phyloP scores from a whole-genome alignment of 2,888 invertebrate species.

The Zhengitettix transpicula region DNA sequence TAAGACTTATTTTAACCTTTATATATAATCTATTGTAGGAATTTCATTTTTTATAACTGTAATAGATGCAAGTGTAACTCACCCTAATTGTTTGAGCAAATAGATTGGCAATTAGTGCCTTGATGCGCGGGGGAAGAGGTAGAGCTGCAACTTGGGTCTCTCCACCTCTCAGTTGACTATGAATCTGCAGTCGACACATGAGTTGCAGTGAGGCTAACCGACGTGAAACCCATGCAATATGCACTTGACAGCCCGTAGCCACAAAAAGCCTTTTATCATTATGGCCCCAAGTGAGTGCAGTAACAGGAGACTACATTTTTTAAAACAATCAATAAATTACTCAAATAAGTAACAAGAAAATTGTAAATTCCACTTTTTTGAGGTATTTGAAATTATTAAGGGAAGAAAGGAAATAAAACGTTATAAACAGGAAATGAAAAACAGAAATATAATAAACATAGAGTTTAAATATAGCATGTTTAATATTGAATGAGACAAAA shows the following conservation, averaged over 20 bases:
- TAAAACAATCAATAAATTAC: too few relatives aligned
- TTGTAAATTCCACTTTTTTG: too few relatives aligned
- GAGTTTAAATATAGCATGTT: too few relatives aligned
- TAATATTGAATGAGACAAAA: too few relatives aligned
- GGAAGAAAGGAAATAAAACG: too few relatives aligned
- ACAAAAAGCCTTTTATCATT: conserved; percentile 90
- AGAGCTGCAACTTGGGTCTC: conserved; percentile 60
- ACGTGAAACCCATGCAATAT: conserved; percentile 86
- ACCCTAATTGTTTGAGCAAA: conserved; percentile 90
- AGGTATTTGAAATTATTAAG: too few relatives aligned
- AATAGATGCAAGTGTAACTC: conserved; percentile 18
- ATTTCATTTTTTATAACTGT: too few relatives aligned
- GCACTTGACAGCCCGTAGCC: conserved; percentile 77
- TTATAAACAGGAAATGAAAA: too few relatives aligned
- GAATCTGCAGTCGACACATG: conserved; percentile 67
- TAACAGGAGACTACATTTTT: conserved; percentile 54
- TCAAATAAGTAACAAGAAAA: too few relatives aligned
- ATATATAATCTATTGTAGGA: too few relatives aligned
- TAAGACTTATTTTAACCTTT: too few relatives aligned
- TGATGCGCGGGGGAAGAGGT: conserved; percentile 75
- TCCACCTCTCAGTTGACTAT: conserved; percentile 48
- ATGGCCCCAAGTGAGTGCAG: conserved; percentile 96
- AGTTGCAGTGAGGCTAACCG: conserved; percentile 81
- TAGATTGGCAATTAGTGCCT: conserved; percentile 67
- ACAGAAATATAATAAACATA: too few relatives aligned